Conservation (phyloP, 1,140 invertebrate genomes). For the Drosophila suzukii region DNA sequence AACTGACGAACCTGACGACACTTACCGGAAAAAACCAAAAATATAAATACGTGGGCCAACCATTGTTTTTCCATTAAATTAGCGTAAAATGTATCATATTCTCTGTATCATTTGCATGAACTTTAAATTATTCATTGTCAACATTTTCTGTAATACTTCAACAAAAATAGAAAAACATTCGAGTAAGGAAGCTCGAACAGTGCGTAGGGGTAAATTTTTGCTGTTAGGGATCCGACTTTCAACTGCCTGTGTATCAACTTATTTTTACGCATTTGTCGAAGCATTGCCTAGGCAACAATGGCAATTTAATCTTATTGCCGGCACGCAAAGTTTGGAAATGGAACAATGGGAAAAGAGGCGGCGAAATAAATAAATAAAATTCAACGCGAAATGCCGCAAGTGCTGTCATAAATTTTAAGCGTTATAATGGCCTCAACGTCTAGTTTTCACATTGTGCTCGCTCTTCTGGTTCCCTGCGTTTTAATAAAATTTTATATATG, state of each 20-base stretch:
- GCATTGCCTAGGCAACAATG: slow-evolving; percentile 28
- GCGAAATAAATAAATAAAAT: slow-evolving; percentile 38
- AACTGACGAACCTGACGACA: neutral
- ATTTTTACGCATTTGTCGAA: slow-evolving; percentile 50
- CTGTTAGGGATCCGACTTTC: slow-evolving; percentile 34
- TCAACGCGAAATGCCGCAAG: slow-evolving; percentile 57
- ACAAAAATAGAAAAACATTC: slow-evolving; percentile 36
- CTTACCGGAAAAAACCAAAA: neutral
- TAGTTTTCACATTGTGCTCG: slow-evolving; percentile 58
- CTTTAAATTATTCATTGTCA: neutral
- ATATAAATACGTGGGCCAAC: neutral
- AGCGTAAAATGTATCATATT: neutral
- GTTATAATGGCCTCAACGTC: slow-evolving; percentile 68
- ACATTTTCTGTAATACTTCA: neutral
- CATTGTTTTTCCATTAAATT: neutral
- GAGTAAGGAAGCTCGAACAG: slow-evolving; percentile 10
- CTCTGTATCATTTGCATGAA: neutral
- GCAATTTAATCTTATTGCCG: slow-evolving; percentile 59
- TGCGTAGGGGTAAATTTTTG: slow-evolving; percentile 40
- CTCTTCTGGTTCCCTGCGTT: slow-evolving; percentile 28
- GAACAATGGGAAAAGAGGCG: slow-evolving; percentile 11
- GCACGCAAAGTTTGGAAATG: slow-evolving; percentile 60
- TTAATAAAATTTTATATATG: slow-evolving; percentile 69
- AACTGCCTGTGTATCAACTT: slow-evolving; percentile 38
- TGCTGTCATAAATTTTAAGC: slow-evolving; percentile 76